Conservation (phyloP, 1,140 invertebrate species). For the Drosophila nikananu region DNA sequence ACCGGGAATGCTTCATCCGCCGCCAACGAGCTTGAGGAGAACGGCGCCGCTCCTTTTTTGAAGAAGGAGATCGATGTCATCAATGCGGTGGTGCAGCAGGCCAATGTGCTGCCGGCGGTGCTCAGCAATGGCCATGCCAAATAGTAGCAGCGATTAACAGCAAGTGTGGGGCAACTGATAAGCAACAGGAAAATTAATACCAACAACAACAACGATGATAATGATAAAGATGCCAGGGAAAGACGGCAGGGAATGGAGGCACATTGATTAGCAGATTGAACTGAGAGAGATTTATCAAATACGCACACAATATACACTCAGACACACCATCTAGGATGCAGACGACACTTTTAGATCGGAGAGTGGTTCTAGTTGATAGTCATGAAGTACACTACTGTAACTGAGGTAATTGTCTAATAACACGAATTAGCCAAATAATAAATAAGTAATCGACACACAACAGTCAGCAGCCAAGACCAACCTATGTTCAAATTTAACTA, state of each 20-base stretch:
- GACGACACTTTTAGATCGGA: constrained; percentile 30
- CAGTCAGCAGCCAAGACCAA: constrained; percentile 25
- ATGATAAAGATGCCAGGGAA: constrained; percentile 5
- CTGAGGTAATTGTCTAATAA: constrained; percentile 16
- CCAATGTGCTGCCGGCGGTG: constrained; percentile 81
- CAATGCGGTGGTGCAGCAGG: constrained; percentile 83
- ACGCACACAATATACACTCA: constrained; percentile 31
- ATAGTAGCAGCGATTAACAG: constrained; percentile 57
- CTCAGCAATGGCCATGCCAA: constrained; percentile 85
- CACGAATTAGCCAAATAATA: constrained; percentile 40
- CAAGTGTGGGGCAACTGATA: constrained; percentile 17
- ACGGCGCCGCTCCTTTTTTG: constrained; percentile 66
- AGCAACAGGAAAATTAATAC: constrained; percentile 1
- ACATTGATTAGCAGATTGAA: constrained; percentile 17
- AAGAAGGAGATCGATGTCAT: constrained; percentile 85
- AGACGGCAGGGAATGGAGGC: constrained; percentile 29
- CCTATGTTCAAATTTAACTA: constrained; percentile 43
- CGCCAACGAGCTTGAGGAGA: constrained; percentile 39
- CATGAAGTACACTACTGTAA: constrained; percentile 29
- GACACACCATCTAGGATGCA: constrained; percentile 6
- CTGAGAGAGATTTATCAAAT: constrained; percentile 24
- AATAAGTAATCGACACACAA: constrained; percentile 34
- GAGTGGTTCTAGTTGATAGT: constrained; percentile 20
- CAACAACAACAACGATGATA: constrained; percentile 19
- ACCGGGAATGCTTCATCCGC: constrained; percentile 7